These are phyloP conservation scores for Diachasmimorpha longicaudata DNA, from an alignment of 1,140 invertebrate species.

Conservation along the genomic window DNA sequence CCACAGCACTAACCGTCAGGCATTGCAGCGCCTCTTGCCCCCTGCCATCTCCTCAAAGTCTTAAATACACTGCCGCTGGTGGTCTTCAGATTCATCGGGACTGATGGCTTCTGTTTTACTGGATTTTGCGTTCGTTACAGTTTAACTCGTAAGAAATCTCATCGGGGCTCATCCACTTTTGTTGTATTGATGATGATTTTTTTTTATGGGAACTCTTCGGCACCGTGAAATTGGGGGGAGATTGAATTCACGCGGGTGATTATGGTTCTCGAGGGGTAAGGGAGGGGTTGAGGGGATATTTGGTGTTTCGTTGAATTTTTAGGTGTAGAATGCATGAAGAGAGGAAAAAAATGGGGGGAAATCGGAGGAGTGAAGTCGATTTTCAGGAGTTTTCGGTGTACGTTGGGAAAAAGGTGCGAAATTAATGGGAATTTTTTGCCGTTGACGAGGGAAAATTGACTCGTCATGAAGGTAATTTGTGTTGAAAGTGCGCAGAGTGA, in stretches of 20 bases:
- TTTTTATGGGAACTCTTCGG: neutral
- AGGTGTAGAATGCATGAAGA: too few relatives aligned
- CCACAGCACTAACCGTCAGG: conserved; percentile 22
- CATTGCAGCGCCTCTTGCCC: neutral
- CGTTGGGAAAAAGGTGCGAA: too few relatives aligned
- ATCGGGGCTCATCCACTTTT: neutral
- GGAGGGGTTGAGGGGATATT: neutral
- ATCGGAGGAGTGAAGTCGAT: too few relatives aligned
- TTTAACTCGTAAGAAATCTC: conserved; percentile 5
- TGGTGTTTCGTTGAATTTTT: too few relatives aligned
- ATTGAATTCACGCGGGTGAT: neutral
- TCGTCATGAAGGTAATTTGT: too few relatives aligned
- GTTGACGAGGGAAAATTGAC: too few relatives aligned
- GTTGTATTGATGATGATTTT: neutral
- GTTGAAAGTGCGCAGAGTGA: too few relatives aligned
- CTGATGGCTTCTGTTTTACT: conserved; percentile 17
- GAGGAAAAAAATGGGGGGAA: too few relatives aligned
- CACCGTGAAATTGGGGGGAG: neutral
- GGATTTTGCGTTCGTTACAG: neutral
- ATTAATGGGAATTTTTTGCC: too few relatives aligned
- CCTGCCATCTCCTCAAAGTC: neutral
- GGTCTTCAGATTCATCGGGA: conserved; percentile 7
- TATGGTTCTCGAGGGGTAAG: neutral
- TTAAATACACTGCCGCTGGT: neutral
- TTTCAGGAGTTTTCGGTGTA: too few relatives aligned